Base-by-base conservation (phyloP, 1,140 invertebrate genomes). In the Diploscapter pachys region DNA sequence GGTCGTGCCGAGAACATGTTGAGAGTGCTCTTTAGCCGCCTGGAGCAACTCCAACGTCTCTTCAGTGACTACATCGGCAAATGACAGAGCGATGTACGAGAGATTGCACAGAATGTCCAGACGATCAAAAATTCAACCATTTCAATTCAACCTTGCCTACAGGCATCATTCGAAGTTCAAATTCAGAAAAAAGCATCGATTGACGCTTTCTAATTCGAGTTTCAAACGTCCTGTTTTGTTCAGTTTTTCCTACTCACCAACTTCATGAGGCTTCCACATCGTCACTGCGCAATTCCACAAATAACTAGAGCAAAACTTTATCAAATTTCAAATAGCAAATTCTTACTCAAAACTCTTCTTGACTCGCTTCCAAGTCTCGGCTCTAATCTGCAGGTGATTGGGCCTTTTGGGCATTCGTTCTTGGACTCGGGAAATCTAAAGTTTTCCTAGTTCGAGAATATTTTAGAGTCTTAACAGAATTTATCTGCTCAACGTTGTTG, bases 401-500 rank as follows among this genome's bases (percentile, higher is more conserved):
- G 69, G 5, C 63, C 72, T 76, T 2, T 71, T 48, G 5, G 75
- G 75, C 62, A 76, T 76, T 50, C 75, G 62, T 55, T 76, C 75
- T 48, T 76, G 75, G 5, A 76, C 75, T 49, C 75, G 75, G 63
- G 62, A 76, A 53, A 76, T 76, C 69, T 61, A 50, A 71, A 71
- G 11, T 65, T n/a, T 71, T 5, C 50, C 9, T 70, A 9, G 9
- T 49, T 63, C 69, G 31, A 31, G 31, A 31, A 31, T 31, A 31
- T 59, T 59, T 13, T 59, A 11, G 11, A 59, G 13, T 2, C 13
- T 13, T 59, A 13, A 11, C 11, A 13, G 57, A 31, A 1, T 31
- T 31, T 31, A 31, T 31, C 31, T 31, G 9, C 57, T 59, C 57
- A 59, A 59, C 13, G 57, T 59, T 59, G 13, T 13, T 59, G 57